Evolutionary conservation across 1,140 invertebrate species (phyloP), one percentile per base, ranked within the genome.

Genomic region (Euura saliciscinereae): DNA sequence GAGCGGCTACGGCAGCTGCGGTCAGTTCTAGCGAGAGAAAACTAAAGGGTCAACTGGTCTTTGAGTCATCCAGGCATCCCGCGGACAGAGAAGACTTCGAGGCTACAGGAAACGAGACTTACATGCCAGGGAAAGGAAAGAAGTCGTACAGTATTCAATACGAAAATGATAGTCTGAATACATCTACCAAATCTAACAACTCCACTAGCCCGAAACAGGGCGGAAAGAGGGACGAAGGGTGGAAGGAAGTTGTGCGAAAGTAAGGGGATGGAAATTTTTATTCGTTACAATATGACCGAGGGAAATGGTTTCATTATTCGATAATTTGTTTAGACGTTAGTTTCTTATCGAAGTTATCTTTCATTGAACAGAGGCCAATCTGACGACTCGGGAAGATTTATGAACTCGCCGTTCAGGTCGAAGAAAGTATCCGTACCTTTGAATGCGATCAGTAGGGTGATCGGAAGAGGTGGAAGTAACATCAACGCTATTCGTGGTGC

Each of bases 191-290:
- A 74, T 77, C 76, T 4, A 84, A 77, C n/a, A 84, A 77, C 72
- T 85, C 86, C 5, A 89, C 90, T 2, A 94, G 92, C 83, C 93
- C 93, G 2, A 95, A 94, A 79, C 93, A 94, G 82, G 88, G 88
- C 76, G 86, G 91, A 79, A 90, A 94, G 75, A 90, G 95, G 69
- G 97, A 99, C 78, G 97, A 98, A 83, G 97, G 97, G 6, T 99
- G 97, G 97, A 98, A 98, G 85, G 97, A 99, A 89, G 97, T 99
- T 7, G 95, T 97, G 6, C 88, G 97, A 81, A 98, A 95, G 87
- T 95, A 84, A 83, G 87, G 46, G 45, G 10, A 70, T 66, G 28
- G 28, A 28, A 28, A 28, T 70, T 7, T 76, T 70, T n/a, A 42
- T 10, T 71, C 45, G 46, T 51, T 44, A 44, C 43, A 65, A 44